Base-by-base conservation (phyloP, 2,888 invertebrate species). In the Leptopterna dolabrata region DNA sequence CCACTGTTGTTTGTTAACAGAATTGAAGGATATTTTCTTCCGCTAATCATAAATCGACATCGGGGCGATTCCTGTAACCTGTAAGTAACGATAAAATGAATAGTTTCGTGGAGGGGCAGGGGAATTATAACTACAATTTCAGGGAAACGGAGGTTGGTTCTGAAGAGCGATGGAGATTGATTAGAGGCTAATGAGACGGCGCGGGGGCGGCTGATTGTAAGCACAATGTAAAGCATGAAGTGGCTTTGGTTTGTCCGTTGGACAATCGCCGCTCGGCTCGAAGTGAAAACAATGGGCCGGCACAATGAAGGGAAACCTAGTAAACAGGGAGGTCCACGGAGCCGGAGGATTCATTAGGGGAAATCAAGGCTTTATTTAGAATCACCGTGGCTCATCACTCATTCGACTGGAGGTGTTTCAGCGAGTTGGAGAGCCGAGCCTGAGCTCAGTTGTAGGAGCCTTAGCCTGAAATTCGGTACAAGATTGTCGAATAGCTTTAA, bases 191-290 rank as follows among this genome's bases (percentile, higher is more conserved):
- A 78, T 78, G 78, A 78, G 78, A 78, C 45, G 78, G 45, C 45
- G 78, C 41, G 78, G 45, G 78, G 78, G 45, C 16, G 45, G 30
- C 3, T 45, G 24, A 45, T 24, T 24, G 78, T 78, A 78, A 78
- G 78, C 43, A 76, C 76, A 76, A 76, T 76, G 76, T 76, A 76
- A 43, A 76, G 76, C 78, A 78, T 78, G 78, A 78, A 78, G 78
- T 78, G 47, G 78, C 78, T 45, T n/a, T 43, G 45, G 78, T 19
- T 45, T 43, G 78, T 14, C 43, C 41, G 41, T 78, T 45, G 78
- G 45, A 78, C 78, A 78, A 78, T 78, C 78, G 24, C 76, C 43
- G 45, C 4, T 36, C 36, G 27, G 45, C 43, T 16, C 78, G 27
- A n/a, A 29, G 47, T 4, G 45, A 19, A 78, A 45, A 14, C 24